These are phyloP conservation scores for Hesperia comma DNA, from an alignment of 2,888 invertebrate species.

Conservation along the genomic window DNA sequence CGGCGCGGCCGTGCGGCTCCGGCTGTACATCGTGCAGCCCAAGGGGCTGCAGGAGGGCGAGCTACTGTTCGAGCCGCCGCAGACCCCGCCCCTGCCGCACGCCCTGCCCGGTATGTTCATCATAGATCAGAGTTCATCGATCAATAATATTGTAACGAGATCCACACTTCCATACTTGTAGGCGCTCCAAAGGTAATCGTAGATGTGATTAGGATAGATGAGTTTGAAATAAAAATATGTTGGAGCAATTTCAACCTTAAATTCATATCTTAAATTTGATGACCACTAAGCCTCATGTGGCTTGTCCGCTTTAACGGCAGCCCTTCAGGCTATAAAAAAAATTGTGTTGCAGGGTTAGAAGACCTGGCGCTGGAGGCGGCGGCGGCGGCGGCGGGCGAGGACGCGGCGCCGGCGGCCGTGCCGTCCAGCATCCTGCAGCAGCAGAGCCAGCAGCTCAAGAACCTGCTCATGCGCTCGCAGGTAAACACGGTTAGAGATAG, in stretches of 20 bases:
- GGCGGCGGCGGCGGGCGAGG: constrained; percentile 54
- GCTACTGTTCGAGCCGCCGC: constrained; percentile 84
- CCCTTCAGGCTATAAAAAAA: no score
- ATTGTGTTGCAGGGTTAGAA: constrained; percentile 58
- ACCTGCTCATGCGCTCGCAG: constrained; percentile 74
- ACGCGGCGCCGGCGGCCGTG: constrained; percentile 50
- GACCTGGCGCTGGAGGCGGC: constrained; percentile 50
- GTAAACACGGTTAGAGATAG: constrained; percentile 52
- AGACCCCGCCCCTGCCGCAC: constrained; percentile 36
- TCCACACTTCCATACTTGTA: no score
- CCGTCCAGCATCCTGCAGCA: constrained; percentile 74
- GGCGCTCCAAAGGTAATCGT: no score
- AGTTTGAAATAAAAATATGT: no score
- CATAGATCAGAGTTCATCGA: no score
- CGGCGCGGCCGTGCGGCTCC: constrained; percentile 57
- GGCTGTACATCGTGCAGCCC: constrained; percentile 92
- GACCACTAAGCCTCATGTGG: no score
- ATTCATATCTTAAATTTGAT: no score
- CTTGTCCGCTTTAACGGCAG: no score
- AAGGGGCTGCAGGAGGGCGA: constrained; percentile 94
- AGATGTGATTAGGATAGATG: no score
- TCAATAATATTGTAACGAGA: no score
- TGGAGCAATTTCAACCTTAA: no score
- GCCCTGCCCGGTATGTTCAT: constrained; percentile 39
- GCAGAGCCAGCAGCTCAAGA: constrained; percentile 80